Percentiles rank a stretch among this genome's conserved stretches.
phyloP scores from a whole-genome alignment of 2,797 vertebrate species.

The Mormyrus hasselquistii region DNA sequence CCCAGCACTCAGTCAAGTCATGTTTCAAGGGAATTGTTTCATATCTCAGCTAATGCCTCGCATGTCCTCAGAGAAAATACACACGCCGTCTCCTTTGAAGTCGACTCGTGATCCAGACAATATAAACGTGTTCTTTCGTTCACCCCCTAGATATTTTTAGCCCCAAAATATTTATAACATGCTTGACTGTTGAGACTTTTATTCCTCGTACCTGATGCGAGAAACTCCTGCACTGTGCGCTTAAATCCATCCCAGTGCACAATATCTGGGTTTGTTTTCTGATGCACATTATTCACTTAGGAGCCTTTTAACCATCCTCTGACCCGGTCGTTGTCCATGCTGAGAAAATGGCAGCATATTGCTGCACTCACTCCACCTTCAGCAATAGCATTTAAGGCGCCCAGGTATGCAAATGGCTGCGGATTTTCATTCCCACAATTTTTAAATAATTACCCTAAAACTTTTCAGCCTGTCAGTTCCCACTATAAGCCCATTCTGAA shows the following conservation, averaged over 20 bases:
- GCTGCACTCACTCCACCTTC: conserved; percentile 19
- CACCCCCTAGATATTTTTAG: background rate
- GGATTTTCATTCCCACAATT: conserved; percentile 32
- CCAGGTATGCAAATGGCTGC: conserved; percentile 30
- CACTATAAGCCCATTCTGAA: conserved; percentile 31
- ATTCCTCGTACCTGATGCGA: background rate
- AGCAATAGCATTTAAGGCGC: conserved; percentile 27
- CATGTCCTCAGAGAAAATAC: background rate
- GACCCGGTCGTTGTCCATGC: background rate
- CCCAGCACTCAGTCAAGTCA: background rate
- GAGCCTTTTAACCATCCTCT: background rate
- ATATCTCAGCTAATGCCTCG: background rate
- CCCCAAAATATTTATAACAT: background rate
- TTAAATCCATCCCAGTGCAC: background rate
- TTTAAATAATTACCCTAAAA: conserved; percentile 44
- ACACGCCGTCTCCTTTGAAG: background rate
- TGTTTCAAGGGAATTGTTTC: background rate
- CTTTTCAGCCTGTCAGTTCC: conserved; percentile 34
- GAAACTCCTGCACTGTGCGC: background rate
- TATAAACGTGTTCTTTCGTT: background rate
- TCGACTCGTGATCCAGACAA: background rate
- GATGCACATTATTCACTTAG: background rate
- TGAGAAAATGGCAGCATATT: background rate
- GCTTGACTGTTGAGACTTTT: background rate
- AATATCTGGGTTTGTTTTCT: background rate